Evolutionary conservation across 1,140 invertebrate species (phyloP), one percentile per base, ranked within the genome.

Genomic region (Zaprionus capensis): DNA sequence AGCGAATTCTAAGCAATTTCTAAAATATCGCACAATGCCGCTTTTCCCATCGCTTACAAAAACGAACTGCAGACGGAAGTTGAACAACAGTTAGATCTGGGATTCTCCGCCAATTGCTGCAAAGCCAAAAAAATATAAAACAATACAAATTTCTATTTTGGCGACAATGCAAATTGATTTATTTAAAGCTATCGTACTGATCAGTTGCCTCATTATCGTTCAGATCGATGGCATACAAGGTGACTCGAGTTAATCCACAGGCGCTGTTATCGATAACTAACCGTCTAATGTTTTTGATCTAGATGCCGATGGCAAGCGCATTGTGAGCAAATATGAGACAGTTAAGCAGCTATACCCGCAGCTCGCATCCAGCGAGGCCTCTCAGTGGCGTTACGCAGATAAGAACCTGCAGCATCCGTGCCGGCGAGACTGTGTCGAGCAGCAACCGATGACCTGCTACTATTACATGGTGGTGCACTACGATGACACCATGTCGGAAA

Each of bases 391-490:
- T 4, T 66, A 69, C 17, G 87, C 77, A 1, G 87, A 81, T 6
- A 82, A 91, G 63, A 78, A 83, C 22, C 72, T 58, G 67, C 64
- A 70, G 26, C 91, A 92, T 76, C 91, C 91, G 5, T 92, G 91
- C 61, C 81, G 74, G 34, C 85, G 91, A 1, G 79, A 87, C 26
- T 92, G 91, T 15, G 67, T 66, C 22, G 76, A 82, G 5, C 67
- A 91, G 24, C 78, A 85, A 53, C 77, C 82, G 0, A 92, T 91
- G 91, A 91, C 81, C n/a, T 92, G 91, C 55, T 92, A 92, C 49
- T 92, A 92, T 62, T 92, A 92, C 46, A 80, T 92, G 85, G 85
- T 92, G 17, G 81, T 92, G 2, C 91, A 92, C 55, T 87, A 92
- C 57, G 91, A 92, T 1, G 88, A 92, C 41, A 92, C 91, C 2